Evolutionary conservation across 2,113 vertebrate genomes (phyloP), one percentile per base, ranked within the genome.

Genomic region (Oncorhynchus masou): DNA sequence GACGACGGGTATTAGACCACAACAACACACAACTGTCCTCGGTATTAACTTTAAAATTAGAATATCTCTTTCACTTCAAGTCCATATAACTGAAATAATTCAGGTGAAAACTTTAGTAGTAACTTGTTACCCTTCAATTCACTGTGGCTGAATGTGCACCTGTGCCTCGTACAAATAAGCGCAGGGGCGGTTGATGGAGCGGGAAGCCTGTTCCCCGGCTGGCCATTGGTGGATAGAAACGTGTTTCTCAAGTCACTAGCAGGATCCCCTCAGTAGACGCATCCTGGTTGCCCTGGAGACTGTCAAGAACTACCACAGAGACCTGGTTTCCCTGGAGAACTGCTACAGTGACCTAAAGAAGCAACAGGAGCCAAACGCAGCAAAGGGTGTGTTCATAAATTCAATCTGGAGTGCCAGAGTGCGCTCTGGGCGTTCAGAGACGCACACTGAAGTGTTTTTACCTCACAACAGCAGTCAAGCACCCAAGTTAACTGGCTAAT

Each of bases 181-280:
- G 9, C 51, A 16, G 51, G 34, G 88, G 95, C 94, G 95, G 87
- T 92, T 66, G 29, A 16, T 0, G 22, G 66, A 87, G 96, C 95
- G 96, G 94, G 95, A 96, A 94, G 82, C 68, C 48, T 83, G 71
- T 27, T 67, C 19, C 27, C 77, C 20, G 25, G 48, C 64, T 51
- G 29, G 81, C 81, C 76, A 93, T 93, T 93, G 93, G 94, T 73
- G 59, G 48, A 62, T 59, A 68, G 45, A 8, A 20, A 45, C 2
- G 1, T 51, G 1, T 51, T 15, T 69, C 57, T 5, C 57, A 7
- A 7, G 20, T 60, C 57, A 60, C 16, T 2, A 22, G 68, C 6
- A 74, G 74, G 80, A 80, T 83, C 79, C 86, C 81, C 81, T 86
- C 54, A 3, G 7, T n/a, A 7, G 2, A 60, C 68, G 88, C 83